Evolutionary conservation across 2,113 vertebrate genomes (phyloP), one percentile per base, ranked within the genome.

Genomic region (Ia io): DNA sequence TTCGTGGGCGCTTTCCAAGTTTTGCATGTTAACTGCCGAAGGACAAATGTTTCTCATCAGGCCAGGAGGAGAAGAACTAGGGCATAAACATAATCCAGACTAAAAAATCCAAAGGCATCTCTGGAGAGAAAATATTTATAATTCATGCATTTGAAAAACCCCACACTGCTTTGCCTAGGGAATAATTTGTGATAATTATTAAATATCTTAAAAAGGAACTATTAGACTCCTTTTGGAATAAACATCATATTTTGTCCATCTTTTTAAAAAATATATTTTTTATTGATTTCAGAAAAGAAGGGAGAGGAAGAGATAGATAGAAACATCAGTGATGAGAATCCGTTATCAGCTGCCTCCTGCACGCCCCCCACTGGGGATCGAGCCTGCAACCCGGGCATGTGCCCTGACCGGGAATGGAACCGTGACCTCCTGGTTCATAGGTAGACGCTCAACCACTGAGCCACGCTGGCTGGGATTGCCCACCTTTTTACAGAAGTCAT

Each of bases 11-110:
- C 96, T 94, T 97, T 95, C 97, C 87, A 98, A 96, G 93, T 98
- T 93, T 97, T 97, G 77, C 77, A 47, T 97, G 89, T 95, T 97
- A 91, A 85, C 93, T 47, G 90, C 61, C 73, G 92, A 97, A 85
- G 78, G 94, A 96, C 96, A 97, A 97, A 98, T 97, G 98, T 97
- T 98, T 98, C 95, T 88, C 90, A 79, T 98, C 97, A 98, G 93
- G 82, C 77, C 56, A 77, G 40, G 35, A 74, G 59, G 35, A 85
- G 90, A 73, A 73, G 79, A 87, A 88, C 71, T 65, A 78, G 78
- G 93, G 22, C 79, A 94, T 96, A 98, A 97, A 97, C 90, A 97
- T 94, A 98, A 97, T 80, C 87, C 56, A 94, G 92, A 92, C 96
- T 96, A 95, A 97, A 97, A 97, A 97, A 97, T 49, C 74, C 77